A percentile compares a stretch with the other conserved stretches of the same genome.
Evolutionary conservation across 2,797 vertebrate genomes (phyloP).

Genomic region (Uromys caudimaculatus): DNA sequence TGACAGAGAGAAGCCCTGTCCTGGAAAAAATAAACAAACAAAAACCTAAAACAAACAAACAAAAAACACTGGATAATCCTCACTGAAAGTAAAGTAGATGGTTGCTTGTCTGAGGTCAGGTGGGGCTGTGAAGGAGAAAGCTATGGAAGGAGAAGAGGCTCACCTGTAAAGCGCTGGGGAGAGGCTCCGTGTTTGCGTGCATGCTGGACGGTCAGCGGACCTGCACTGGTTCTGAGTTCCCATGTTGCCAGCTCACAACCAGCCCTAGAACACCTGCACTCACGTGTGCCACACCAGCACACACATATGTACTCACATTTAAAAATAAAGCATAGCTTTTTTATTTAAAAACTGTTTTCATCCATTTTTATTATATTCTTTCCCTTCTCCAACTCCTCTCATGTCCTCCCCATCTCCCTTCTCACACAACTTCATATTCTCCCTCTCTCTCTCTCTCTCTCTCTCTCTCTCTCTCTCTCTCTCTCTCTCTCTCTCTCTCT

Average conservation of each 20-base stretch:
- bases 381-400: neutral
- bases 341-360: neutral
- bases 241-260: neutral
- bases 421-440: too few relatives aligned
- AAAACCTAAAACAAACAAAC: neutral
- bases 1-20: neutral
- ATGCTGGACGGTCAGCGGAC: neutral
- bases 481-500: too few relatives aligned
- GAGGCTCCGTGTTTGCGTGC: neutral
- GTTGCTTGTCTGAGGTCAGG: neutral
- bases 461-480: too few relatives aligned
- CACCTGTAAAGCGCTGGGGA: neutral
- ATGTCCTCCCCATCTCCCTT: neutral
- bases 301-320: neutral
- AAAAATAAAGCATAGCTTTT: neutral
- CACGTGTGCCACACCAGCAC: neutral
- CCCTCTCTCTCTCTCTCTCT: too few relatives aligned
- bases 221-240: neutral
- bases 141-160: neutral
- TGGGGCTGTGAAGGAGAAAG: neutral
- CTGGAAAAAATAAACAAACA: neutral
- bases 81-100: neutral
- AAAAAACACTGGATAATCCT: neutral
- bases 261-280: neutral
- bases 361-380: neutral